phyloP scores from a whole-genome alignment of 2,888 invertebrate genomes.

The Dynastes grantii region DNA sequence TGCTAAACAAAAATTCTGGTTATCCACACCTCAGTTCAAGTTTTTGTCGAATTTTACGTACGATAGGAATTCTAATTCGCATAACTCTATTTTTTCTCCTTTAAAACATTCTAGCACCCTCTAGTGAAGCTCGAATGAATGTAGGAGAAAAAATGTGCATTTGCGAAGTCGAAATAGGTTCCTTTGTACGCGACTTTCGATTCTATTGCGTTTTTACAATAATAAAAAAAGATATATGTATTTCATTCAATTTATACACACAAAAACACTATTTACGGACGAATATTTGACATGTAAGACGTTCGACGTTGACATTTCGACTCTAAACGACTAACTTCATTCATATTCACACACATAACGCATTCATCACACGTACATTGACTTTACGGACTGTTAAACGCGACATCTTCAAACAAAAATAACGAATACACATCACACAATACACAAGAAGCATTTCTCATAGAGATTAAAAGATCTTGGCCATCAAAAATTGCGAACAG shows the following conservation, averaged over 20 bases:
- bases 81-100: neutral
- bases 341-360: neutral
- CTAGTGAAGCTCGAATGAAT: too few relatives aligned
- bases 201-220: constrained; percentile 67
- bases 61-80: neutral
- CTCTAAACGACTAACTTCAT: constrained; percentile 6
- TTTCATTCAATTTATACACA: constrained; percentile 51
- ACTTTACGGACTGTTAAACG: neutral
- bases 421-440: neutral
- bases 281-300: too few relatives aligned
- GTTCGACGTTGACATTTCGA: constrained; percentile 17
- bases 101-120: too few relatives aligned
- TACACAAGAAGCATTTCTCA: constrained; percentile 8
- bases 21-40: constrained; percentile 68
- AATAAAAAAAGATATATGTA: constrained; percentile 57
- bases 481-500: constrained; percentile 10
- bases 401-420: too few relatives aligned
- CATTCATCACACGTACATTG: neutral
- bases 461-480: neutral
- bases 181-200: constrained; percentile 51
- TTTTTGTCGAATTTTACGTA: constrained; percentile 56
- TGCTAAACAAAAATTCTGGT: constrained; percentile 70
- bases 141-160: too few relatives aligned
- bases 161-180: neutral
- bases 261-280: constrained; percentile 8